phyloP scores from a whole-genome alignment of 2,888 invertebrate genomes.

The Drosophila macrothrix region DNA sequence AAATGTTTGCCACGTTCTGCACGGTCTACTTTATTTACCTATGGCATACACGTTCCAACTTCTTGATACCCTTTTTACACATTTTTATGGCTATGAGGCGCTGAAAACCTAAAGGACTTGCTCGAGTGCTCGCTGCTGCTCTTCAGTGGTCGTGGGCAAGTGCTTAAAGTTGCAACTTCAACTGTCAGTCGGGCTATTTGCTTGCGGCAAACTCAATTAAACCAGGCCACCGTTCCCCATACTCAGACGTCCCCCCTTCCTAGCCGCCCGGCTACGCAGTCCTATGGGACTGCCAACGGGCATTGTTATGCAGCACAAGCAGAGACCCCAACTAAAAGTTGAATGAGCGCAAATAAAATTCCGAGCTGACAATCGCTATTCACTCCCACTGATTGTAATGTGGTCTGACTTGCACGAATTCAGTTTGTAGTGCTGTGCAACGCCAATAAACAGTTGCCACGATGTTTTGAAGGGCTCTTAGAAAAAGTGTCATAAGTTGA shows the following conservation, averaged over 20 bases:
- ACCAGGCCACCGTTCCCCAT: constrained; percentile 33
- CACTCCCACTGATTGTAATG: constrained; percentile 28
- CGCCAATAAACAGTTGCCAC: constrained; percentile 1
- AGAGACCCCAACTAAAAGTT: constrained; percentile 30
- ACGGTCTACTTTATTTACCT: not conserved
- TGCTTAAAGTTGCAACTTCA: constrained; percentile 61
- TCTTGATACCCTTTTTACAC: constrained; percentile 1
- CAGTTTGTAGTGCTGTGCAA: constrained; percentile 33
- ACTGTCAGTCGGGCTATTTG: constrained; percentile 59
- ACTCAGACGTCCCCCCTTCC: not conserved
- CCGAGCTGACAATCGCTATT: constrained; percentile 36
- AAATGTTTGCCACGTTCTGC: not conserved
- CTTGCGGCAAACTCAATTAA: constrained; percentile 63
- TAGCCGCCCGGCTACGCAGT: constrained; percentile 5
- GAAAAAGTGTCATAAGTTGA: constrained; percentile 7
- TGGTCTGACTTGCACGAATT: constrained; percentile 28
- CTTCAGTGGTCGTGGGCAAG: constrained; percentile 38
- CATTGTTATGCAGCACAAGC: constrained; percentile 27
- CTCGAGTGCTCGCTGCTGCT: constrained; percentile 27
- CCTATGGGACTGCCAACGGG: constrained; percentile 26
- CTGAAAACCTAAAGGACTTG: constrained; percentile 24
- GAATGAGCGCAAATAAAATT: constrained; percentile 53
- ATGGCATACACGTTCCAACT: not conserved
- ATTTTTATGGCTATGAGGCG: constrained; percentile 1
- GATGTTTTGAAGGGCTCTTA: not conserved